phyloP scores from a whole-genome alignment of 2,888 invertebrate species.

The Platycnemis pennipes region DNA sequence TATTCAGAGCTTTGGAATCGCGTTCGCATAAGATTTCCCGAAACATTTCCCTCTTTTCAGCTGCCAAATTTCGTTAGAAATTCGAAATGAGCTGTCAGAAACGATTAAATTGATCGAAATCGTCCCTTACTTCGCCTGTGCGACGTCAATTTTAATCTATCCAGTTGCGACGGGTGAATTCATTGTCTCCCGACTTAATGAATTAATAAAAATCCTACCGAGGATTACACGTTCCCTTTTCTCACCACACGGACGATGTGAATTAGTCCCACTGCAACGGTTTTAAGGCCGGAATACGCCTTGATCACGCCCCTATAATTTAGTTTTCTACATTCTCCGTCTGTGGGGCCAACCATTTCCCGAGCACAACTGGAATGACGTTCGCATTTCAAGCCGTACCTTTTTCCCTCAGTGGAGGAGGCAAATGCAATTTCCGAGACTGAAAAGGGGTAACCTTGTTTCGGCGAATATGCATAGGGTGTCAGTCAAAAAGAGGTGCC shows the following conservation, averaged over 20 bases:
- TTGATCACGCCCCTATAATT: constrained; percentile 15
- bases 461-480: constrained; percentile 56
- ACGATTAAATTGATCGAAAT: constrained; percentile 17
- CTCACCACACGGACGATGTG: background rate
- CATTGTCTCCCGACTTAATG: constrained; percentile 13
- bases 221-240: constrained; percentile 12
- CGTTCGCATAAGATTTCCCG: background rate
- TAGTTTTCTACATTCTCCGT: background rate
- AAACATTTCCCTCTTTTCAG: background rate
- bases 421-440: constrained; percentile 60
- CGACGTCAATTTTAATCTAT: constrained; percentile 53
- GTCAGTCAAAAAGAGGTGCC: constrained; percentile 62
- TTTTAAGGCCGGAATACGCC: background rate
- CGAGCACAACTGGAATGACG: constrained; percentile 39
- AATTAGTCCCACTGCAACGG: constrained; percentile 35
- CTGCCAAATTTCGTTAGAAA: background rate
- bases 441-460: constrained; percentile 63
- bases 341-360: background rate
- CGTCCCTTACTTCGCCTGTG: constrained; percentile 1
- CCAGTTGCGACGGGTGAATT: constrained; percentile 12
- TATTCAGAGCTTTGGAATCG: background rate
- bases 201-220: constrained; percentile 38
- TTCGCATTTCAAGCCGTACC: constrained; percentile 50
- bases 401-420: background rate
- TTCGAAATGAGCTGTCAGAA: constrained; percentile 25